Percentiles rank a stretch among this genome's conserved stretches.
Conservation (phyloP, 2,888 invertebrate genomes). For the Yponomeuta malinellus region DNA sequence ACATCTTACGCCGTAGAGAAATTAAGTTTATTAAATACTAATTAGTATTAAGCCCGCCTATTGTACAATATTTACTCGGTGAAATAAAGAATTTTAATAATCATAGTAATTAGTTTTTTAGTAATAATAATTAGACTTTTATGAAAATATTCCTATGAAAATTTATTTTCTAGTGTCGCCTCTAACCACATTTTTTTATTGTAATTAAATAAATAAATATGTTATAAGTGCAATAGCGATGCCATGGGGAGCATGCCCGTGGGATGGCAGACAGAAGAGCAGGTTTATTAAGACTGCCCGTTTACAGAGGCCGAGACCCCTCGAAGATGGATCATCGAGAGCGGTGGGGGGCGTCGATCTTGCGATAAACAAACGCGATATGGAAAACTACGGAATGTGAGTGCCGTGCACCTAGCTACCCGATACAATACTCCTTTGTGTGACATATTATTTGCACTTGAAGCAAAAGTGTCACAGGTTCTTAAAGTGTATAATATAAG, state of each 20-base stretch:
- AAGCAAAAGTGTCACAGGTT: not conserved
- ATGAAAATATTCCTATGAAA: no score
- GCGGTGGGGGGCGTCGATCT: slow-evolving; percentile 49
- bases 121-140: no score
- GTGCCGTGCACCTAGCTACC: slow-evolving; percentile 21
- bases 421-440: not conserved
- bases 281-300: slow-evolving; percentile 29
- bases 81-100: no score
- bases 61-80: no score
- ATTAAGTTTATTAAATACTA: no score
- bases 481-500: not conserved
- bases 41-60: no score
- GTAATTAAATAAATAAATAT: not conserved
- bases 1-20: no score
- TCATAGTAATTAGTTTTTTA: no score
- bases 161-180: no score
- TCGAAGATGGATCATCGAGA: slow-evolving; percentile 67
- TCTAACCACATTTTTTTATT: no score
- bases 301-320: slow-evolving; percentile 34
- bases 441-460: not conserved
- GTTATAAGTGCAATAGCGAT: not conserved
- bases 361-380: slow-evolving; percentile 61
- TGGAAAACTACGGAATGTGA: slow-evolving; percentile 51
- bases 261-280: no score
- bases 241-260: not conserved